A percentile compares a stretch with the other conserved stretches of the same genome.
phyloP scores from a whole-genome alignment of 2,113 vertebrate species.

The Platycercus adscitus region DNA sequence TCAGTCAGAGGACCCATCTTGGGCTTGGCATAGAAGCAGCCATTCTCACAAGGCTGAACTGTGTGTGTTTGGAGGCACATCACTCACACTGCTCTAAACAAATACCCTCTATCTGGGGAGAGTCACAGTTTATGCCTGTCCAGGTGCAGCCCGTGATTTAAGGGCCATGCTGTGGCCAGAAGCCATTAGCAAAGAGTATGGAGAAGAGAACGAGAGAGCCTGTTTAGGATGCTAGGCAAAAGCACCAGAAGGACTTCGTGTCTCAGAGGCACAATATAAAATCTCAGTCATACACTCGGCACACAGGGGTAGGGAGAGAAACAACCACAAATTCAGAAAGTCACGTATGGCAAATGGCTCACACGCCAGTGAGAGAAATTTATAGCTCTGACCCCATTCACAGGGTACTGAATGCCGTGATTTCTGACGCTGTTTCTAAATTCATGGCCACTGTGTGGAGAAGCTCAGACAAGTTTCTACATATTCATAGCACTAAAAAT shows the following conservation, averaged over 20 bases:
- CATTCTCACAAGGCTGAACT: not conserved
- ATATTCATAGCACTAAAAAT: slow-evolving; percentile 33
- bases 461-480: not conserved
- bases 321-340: slow-evolving; percentile 11
- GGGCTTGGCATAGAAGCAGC: rapidly evolving
- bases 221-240: slow-evolving; percentile 36
- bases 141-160: not conserved
- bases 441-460: not conserved
- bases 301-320: not conserved
- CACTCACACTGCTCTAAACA: not conserved
- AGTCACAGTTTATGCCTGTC: not conserved
- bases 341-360: slow-evolving; percentile 21
- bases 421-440: not conserved
- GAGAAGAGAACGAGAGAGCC: not conserved
- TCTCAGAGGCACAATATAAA: slow-evolving; percentile 41
- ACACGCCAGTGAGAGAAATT: not conserved
- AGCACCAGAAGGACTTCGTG: slow-evolving; percentile 42
- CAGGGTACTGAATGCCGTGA: not conserved
- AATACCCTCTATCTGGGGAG: not conserved
- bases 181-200: not conserved
- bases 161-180: not conserved
- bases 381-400: not conserved
- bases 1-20: rapidly evolving
- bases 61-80: rapidly evolving
- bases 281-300: not conserved